Evolutionary conservation across 1,140 invertebrate genomes (phyloP), one percentile per base, ranked within the genome.

Genomic region (Dendrolimus kikuchii): DNA sequence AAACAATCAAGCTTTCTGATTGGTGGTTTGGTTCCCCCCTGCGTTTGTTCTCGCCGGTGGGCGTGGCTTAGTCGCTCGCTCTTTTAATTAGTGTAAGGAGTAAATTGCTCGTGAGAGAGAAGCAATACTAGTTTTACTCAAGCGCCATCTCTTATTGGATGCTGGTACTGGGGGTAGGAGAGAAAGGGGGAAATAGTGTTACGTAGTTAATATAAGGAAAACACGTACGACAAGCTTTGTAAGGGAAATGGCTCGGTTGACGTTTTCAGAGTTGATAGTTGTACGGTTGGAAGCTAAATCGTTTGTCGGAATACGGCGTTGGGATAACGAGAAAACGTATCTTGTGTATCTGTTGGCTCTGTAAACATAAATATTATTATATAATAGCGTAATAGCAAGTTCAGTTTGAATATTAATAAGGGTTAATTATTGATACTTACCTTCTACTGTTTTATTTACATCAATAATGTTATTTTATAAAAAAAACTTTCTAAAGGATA

Each of bases 71-170:
- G 76, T 75, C 79, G 73, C 74, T 78, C 81, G 70, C 81, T 86
- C 80, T 86, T 86, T 86, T 86, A 86, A 86, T 86, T 86, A 86
- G 83, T 85, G 80, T 71, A 81, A 86, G 81, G 83, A 86, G 83
- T 86, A 85, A 86, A 86, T 86, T 86, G 83, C 71, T 83, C 68
- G 76, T 66, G 78, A 78, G 73, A 71, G 79, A 82, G 77, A 83
- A 23, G 23, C 23, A 23, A 72, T 72, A 74, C 64, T 82, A 82
- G 81, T 86, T 83, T 77, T 64, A 57, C 58, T 63, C 58, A 70
- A 57, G 62, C 80, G 78, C 81, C 83, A 85, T 77, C 83, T 86
- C 80, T 81, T 81, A 85, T 81, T 82, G 81, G 80, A 80, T 74
- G 76, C 66, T 66, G 67, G 71, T 71, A 82, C 71, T 76, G 75